Evolutionary conservation across 2,888 invertebrate genomes (phyloP).

Genomic region (Erebia palarica): DNA sequence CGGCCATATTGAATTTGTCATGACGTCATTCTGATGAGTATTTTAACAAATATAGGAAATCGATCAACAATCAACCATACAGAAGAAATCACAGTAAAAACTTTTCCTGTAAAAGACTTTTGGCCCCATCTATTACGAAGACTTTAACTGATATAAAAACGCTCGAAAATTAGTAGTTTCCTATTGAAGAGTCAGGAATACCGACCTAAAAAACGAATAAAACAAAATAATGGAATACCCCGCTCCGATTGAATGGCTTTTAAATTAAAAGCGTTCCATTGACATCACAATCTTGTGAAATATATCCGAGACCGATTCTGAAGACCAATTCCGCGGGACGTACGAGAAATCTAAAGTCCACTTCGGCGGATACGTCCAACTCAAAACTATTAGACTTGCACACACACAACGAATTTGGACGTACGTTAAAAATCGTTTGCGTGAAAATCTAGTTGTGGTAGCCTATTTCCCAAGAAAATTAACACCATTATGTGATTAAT

Average conservation of each 20-base stretch:
- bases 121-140: background rate
- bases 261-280: slow-evolving; percentile 29
- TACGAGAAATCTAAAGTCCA: slow-evolving; percentile 34
- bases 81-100: background rate
- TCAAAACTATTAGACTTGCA: background rate
- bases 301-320: slow-evolving; percentile 22
- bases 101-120: background rate
- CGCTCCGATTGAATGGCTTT: slow-evolving; percentile 24
- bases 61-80: no score
- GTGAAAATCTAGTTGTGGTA: background rate
- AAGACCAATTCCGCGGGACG: slow-evolving; percentile 21
- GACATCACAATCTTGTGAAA: slow-evolving; percentile 34
- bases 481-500: no score
- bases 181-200: slow-evolving; percentile 5
- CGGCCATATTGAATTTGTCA: no score
- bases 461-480: no score
- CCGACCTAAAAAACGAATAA: slow-evolving; percentile 13
- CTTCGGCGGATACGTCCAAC: slow-evolving; percentile 32
- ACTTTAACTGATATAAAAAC: background rate
- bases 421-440: background rate
- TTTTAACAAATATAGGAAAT: no score
- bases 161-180: background rate
- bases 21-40: no score
- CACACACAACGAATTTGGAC: background rate
- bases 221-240: slow-evolving; percentile 13